Percentiles rank a stretch among this genome's conserved stretches.
Conservation (phyloP, 2,797 vertebrate species). For the Vultur gryphus region DNA sequence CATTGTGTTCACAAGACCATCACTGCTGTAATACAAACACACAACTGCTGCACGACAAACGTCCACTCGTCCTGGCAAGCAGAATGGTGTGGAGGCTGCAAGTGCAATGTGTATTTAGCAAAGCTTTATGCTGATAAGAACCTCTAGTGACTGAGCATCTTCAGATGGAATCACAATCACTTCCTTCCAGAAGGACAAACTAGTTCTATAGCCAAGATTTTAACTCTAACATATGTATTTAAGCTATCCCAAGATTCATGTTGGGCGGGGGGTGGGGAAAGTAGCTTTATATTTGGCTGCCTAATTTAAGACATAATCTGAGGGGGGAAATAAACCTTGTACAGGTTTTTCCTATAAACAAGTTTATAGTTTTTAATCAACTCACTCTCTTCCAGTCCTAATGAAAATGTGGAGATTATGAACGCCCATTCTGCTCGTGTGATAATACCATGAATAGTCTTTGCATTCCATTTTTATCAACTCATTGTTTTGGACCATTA, state of each 20-base stretch:
- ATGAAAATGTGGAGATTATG: background rate
- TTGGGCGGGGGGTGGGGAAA: background rate
- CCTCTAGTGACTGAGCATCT: background rate
- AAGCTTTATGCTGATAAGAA: background rate
- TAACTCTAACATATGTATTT: background rate
- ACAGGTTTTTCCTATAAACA: background rate
- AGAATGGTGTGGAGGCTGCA: background rate
- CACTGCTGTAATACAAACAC: background rate
- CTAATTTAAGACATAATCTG: background rate
- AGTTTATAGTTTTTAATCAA: background rate
- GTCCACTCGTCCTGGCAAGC: background rate
- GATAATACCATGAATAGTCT: background rate
- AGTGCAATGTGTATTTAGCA: background rate
- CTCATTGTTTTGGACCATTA: background rate
- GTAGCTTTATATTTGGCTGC: background rate
- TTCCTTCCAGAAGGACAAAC: background rate
- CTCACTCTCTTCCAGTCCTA: background rate
- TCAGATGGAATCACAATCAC: background rate
- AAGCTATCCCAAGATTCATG: background rate
- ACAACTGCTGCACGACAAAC: background rate
- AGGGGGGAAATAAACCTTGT: background rate
- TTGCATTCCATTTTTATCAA: background rate
- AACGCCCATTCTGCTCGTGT: background rate
- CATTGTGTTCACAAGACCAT: background rate
- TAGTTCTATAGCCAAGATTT: background rate